Evolutionary conservation across 2,888 invertebrate genomes (phyloP), one percentile per base, ranked within the genome.

Genomic region (Melanostoma scalare): DNA sequence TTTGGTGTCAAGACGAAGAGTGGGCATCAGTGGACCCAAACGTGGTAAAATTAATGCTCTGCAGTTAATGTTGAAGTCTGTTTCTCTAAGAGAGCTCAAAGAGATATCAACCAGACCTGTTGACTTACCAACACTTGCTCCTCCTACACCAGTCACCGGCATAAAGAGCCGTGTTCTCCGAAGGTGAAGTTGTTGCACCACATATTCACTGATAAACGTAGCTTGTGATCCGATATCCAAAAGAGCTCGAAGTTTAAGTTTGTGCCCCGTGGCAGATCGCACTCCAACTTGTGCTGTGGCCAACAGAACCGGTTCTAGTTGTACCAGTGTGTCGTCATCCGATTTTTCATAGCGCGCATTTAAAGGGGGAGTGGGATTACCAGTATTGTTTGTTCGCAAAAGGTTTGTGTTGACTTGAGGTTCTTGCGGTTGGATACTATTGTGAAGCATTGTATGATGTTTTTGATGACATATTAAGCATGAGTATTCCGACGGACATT

Each of bases 161-260:
- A 72, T 58, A 48, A 50, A 48, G 20, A 73, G 10, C 6, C 35
- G 61, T n/a, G 46, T 72, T 46, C 61, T 67, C 6, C 58, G 75
- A 33, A 79, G 56, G 4, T 44, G 58, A 6, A 79, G 50, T 42
- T 82, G 63, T 68, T 82, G 78, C 8, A 56, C 75, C 0, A 67
- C 74, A 72, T 78, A 82, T 71, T 78, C 78, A 53, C 76, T 82
- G 33, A 85, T 79, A 42, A 85, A 79, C 6, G 75, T 69, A 3
- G 78, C 78, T 42, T 85, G 85, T 2, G 71, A 82, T 5, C 73
- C 71, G 40, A 40, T 74, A 20, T 76, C 76, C 42, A 80, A 55
- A 0, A 85, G 58, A 31, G 53, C 55, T n/a, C 63, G 58, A 31
- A 78, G 55, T 36, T 73, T 53, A 0, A 73, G 55, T 38, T 61